A percentile compares a stretch with the other conserved stretches of the same genome.
Evolutionary conservation across 2,888 invertebrate genomes (phyloP).

Genomic region (Eupithecia tripunctaria): DNA sequence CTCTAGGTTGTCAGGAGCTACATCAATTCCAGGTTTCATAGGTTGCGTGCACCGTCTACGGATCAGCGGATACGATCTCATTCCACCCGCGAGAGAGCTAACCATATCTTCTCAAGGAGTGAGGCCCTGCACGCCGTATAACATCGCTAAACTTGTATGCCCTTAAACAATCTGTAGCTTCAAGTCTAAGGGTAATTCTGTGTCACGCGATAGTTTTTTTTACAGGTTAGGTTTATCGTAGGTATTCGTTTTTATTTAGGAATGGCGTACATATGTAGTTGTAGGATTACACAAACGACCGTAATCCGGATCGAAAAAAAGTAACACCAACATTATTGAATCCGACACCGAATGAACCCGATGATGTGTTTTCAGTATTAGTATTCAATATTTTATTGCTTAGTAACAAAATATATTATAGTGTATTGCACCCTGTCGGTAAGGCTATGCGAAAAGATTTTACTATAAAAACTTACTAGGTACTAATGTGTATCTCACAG

Average conservation of each 20-base stretch:
- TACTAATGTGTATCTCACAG: no score
- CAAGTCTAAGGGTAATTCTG: neutral
- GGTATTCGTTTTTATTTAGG: neutral
- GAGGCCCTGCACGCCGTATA: slow-evolving; percentile 73
- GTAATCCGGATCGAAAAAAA: no score
- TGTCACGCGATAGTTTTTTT: neutral
- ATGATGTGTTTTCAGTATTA: no score
- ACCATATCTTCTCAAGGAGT: slow-evolving; percentile 66
- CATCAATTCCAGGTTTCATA: slow-evolving; percentile 89
- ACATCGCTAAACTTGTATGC: slow-evolving; percentile 72
- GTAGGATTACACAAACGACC: no score
- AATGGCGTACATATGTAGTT: neutral
- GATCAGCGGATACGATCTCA: slow-evolving; percentile 86
- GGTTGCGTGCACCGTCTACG: slow-evolving; percentile 93
- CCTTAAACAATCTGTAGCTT: slow-evolving; percentile 50
- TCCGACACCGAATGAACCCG: no score
- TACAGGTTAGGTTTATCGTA: neutral
- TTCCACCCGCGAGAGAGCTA: slow-evolving; percentile 82
- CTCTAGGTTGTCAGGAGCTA: slow-evolving; percentile 89
- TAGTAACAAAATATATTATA: no score
- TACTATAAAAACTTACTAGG: no score
- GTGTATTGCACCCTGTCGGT: no score
- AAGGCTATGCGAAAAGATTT: no score
- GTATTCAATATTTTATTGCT: no score
- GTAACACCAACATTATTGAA: no score